Base-by-base conservation (phyloP, 2,888 invertebrate genomes). In the Erynnis tages region DNA sequence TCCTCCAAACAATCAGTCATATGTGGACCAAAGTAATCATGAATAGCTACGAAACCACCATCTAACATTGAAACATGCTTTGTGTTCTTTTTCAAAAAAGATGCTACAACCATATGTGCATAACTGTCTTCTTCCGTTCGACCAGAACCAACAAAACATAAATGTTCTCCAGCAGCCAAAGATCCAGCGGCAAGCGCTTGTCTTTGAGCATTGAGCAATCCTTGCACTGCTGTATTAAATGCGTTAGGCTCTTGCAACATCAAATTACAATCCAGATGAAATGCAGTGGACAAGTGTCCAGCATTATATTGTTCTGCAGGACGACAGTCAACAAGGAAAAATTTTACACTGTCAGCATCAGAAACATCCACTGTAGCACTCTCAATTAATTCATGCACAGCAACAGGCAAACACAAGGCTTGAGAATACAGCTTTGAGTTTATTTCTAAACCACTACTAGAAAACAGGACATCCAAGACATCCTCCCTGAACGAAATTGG, bases 71-170 rank as follows among this genome's bases (percentile, higher is more conserved):
- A 97, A 38, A 99, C 96, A 76, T 96, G 98, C 66, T 95, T 95
- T 0, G 96, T 96, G 73, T 97, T 96, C 75, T 96, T 95, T 82
- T 98, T 98, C 38, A 99, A 91, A 80, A 99, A 98, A 52, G 97
- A 97, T 4, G 99, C 97, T 10, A 99, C 96, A 16, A 98, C 98
- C 99, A 99, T 99, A 76, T 98, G 96, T 11, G 98, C 97, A 75
- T 97, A 98, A 66, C 96, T 96, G 79, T 98, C 98, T 84, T 97
- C 97, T 71, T 98, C 97, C 63, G 95, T 93, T 40, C 97, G 92
- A 1, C 98, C 98, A 56, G 97, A 97, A 32, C 98, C 98, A 73
- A 99, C 93, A 76, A 97, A 96, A 68, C 97, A 97, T 58, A 98
- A 92, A 77, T 97, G 96, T 75, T 97, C 94, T 59, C 97, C 94